These are phyloP conservation scores for Poeciliopsis presidionis DNA, from an alignment of 2,797 vertebrate genomes.

Conservation along the genomic window DNA sequence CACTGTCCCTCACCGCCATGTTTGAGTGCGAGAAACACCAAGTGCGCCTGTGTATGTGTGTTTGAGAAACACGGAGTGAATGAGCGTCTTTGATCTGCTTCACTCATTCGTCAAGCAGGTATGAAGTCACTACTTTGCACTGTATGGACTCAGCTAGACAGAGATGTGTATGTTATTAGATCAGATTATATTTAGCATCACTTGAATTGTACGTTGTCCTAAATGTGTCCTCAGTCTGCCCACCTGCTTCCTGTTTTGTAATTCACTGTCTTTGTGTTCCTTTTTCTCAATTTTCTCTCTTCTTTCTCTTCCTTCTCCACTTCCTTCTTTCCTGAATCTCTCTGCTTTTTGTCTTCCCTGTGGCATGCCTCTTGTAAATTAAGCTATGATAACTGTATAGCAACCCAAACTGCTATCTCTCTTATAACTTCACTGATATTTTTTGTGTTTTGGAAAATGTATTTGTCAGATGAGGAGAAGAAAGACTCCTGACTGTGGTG, in stretches of 20 bases:
- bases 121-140: conserved; percentile 55
- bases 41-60: conserved; percentile 5
- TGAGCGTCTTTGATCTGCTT: conserved; percentile 67
- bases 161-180: conserved; percentile 23
- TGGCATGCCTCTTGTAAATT: conserved; percentile 72
- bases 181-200: conserved; percentile 47
- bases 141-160: conserved; percentile 53
- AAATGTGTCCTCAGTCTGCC: conserved; percentile 47
- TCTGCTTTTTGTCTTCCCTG: conserved; percentile 69
- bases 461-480: conserved; percentile 12
- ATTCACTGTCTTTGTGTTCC: conserved; percentile 72
- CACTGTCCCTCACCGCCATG: conserved; percentile 71
- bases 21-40: conserved; percentile 33
- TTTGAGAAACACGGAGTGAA: conserved; percentile 13
- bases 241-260: conserved; percentile 73
- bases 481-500: conserved; percentile 61
- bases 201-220: conserved; percentile 11
- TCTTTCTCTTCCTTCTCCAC: neutral
- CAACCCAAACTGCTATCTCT: conserved; percentile 38
- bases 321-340: conserved; percentile 12
- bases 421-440: conserved; percentile 49
- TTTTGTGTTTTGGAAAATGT: conserved; percentile 20
- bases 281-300: conserved; percentile 22
- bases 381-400: conserved; percentile 31
- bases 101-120: conserved; percentile 74